Conservation (phyloP, 2,113 vertebrate genomes). For the Bujurquina vittata region DNA sequence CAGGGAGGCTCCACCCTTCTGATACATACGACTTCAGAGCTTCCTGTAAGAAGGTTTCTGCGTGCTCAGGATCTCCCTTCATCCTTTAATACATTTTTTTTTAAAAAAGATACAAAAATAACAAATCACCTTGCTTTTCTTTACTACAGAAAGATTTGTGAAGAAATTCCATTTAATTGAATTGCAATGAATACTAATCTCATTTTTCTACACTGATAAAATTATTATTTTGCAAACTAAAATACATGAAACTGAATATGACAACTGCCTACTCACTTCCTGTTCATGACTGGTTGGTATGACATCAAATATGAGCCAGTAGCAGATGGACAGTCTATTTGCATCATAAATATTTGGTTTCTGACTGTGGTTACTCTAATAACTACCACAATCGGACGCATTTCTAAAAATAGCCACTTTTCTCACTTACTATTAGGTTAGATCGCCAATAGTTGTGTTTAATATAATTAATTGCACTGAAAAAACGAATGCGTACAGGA, state of each 20-base stretch:
- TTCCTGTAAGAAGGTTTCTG: conserved; percentile 89
- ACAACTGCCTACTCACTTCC: background rate
- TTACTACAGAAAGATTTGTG: background rate
- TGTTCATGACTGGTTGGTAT: background rate
- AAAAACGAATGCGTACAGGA: too few species aligned
- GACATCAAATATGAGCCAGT: background rate
- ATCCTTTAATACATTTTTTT: too few species aligned
- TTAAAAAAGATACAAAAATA: conserved; percentile 16
- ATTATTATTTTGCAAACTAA: background rate
- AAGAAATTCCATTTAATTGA: background rate
- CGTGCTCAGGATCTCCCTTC: conserved; percentile 90
- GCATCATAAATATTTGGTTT: background rate
- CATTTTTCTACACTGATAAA: background rate
- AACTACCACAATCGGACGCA: background rate
- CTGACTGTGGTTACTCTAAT: background rate
- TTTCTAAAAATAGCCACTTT: background rate
- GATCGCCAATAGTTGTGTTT: background rate
- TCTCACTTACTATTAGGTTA: background rate
- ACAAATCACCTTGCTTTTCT: background rate
- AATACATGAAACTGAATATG: background rate
- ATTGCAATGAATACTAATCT: too few species aligned
- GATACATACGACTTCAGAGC: conserved; percentile 91
- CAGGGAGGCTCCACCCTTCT: conserved; percentile 91
- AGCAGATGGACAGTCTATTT: background rate
- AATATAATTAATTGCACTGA: background rate